phyloP scores from a whole-genome alignment of 2,888 invertebrate species.

The Eulithis testata region DNA sequence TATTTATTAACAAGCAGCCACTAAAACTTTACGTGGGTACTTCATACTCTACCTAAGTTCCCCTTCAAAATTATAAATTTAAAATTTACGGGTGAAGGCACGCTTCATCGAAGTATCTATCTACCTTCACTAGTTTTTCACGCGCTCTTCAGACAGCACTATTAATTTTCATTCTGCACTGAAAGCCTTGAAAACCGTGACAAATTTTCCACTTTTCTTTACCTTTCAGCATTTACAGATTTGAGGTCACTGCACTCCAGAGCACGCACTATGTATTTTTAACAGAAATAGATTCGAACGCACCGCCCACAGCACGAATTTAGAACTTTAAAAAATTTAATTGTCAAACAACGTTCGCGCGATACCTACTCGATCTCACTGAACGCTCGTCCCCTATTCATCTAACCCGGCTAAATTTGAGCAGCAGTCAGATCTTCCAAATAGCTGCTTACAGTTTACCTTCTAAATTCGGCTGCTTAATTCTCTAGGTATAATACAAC shows the following conservation, averaged over 20 bases:
- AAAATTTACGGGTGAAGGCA: background rate
- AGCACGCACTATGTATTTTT: constrained; percentile 54
- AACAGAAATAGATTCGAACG: constrained; percentile 62
- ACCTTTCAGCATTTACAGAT: constrained; percentile 39
- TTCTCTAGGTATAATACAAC: constrained; percentile 31
- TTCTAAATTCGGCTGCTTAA: constrained; percentile 29
- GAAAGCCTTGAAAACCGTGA: constrained; percentile 23
- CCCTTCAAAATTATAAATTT: background rate
- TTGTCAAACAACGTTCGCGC: constrained; percentile 56
- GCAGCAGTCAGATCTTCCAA: constrained; percentile 25
- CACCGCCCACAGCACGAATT: constrained; percentile 55
- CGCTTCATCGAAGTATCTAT: background rate
- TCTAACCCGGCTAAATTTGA: constrained; percentile 55
- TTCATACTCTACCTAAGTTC: background rate
- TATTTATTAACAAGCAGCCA: too few species aligned
- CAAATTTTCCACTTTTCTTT: constrained; percentile 48
- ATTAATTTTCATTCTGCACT: constrained; percentile 20
- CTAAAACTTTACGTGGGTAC: background rate
- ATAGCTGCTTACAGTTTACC: constrained; percentile 7
- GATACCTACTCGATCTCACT: constrained; percentile 56
- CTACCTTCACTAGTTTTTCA: constrained; percentile 14
- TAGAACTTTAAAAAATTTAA: constrained; percentile 45
- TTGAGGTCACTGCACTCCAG: constrained; percentile 75
- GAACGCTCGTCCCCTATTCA: constrained; percentile 51
- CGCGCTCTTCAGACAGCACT: constrained; percentile 16